Base-by-base conservation (phyloP, 2,888 invertebrate genomes). In the Pyrocoelia pectoralis region DNA sequence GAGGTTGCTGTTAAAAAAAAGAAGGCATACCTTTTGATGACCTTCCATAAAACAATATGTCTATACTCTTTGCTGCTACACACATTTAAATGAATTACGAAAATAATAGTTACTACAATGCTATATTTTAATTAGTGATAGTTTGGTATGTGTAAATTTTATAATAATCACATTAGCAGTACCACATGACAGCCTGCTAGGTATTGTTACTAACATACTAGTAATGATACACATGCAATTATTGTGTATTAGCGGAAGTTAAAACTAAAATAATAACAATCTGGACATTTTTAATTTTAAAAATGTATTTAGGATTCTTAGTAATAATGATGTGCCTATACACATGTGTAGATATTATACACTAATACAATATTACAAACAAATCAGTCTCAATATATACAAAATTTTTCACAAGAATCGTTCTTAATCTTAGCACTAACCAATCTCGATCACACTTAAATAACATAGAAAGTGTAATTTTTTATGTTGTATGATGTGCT, bases 351-450 rank as follows among this genome's bases (percentile, higher is more conserved):
- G 57, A 50, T 58, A 63, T 63, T 51, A 63, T 58, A 63, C 63
- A 63, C 62, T 58, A 63, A 59, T 63, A 63, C 54, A 63, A 51
- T 63, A 63, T 63, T 63, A 63, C 63, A 63, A 55, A 50, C 50
- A 63, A 63, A 63, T 63, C 63, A 63, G 63, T 63, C 63, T 63
- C 63, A 54, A 58, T 63, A 63, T 63, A 58, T 63, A 63, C 63
- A 54, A 58, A 58, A 58, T 56, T 52, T 40, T 49, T 55, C 40
- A 38, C 55, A 50, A 63, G 33, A 50, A 52, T 51, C 61, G 51
- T 41, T 46, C 57, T 50, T 62, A 54, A 46, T 52, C 15, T 61
- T 49, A 56, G 50, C 55, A 56, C 61, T 57, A 57, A 56, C 56
- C 33, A 51, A 56, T 56, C 40, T 56, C 46, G 48, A 49, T 56